Conservation (phyloP, 2,113 vertebrate species). For the Sander vitreus region DNA sequence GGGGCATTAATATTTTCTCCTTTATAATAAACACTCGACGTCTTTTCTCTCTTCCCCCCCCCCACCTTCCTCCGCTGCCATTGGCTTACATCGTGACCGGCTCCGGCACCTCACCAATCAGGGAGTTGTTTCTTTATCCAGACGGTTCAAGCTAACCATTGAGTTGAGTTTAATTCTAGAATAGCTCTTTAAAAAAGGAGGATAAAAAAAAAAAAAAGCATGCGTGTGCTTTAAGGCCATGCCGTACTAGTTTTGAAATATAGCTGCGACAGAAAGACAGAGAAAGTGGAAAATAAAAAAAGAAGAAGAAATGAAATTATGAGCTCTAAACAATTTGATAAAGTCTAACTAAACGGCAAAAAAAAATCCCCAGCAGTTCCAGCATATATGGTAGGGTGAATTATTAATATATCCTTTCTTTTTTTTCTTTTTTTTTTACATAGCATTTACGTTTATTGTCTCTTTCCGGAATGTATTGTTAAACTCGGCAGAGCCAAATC, state of each 20-base stretch:
- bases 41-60: conserved; percentile 58
- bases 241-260: conserved; percentile 50
- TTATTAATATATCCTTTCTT: background rate
- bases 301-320: background rate
- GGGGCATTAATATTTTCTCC: conserved; percentile 84
- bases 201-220: conserved; percentile 5
- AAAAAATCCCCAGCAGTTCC: background rate
- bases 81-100: conserved; percentile 87
- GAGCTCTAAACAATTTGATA: conserved; percentile 30
- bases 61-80: conserved; percentile 71
- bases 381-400: conserved; percentile 37
- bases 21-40: conserved; percentile 87
- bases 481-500: background rate
- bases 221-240: conserved; percentile 54
- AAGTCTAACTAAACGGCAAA: conserved; percentile 19
- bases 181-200: conserved; percentile 56
- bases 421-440: background rate
- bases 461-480: background rate
- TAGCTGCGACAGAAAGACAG: background rate
- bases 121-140: conserved; percentile 74
- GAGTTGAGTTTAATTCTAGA: conserved; percentile 72
- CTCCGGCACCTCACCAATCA: conserved; percentile 87
- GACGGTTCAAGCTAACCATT: conserved; percentile 74
- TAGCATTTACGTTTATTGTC: background rate
- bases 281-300: background rate